Percentiles rank a stretch among this genome's conserved stretches.
Conservation (phyloP, 2,888 invertebrate species). For the Theodoxus fluviatilis region DNA sequence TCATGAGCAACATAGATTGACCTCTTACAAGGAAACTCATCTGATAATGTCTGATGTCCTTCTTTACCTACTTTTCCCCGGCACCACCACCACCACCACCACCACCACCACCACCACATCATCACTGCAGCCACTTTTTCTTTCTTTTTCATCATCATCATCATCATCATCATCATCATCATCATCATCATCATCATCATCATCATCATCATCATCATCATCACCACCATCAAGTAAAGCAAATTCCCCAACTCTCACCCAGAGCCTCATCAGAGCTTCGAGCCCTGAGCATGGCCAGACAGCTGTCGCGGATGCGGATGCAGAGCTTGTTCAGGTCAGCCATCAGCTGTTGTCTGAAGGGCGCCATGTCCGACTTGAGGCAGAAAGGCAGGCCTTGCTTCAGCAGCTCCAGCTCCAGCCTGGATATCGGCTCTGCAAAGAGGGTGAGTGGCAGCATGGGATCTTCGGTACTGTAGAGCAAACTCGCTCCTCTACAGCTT, state of each 20-base stretch:
- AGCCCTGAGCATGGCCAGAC: conserved; percentile 42
- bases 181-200: too few species aligned
- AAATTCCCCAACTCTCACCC: too few species aligned
- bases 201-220: too few species aligned
- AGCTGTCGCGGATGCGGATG: conserved; percentile 58
- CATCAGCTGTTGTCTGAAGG: conserved; percentile 60
- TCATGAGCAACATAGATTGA: too few species aligned
- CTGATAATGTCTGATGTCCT: too few species aligned
- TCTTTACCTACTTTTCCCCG: too few species aligned
- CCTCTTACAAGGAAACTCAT: too few species aligned
- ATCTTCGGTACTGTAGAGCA: not conserved
- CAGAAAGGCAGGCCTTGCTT: conserved; percentile 51
- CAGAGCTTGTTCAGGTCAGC: conserved; percentile 52
- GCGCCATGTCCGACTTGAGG: conserved; percentile 61
- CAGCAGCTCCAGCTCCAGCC: conserved; percentile 48
- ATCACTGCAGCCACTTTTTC: not conserved
- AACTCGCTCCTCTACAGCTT: not conserved
- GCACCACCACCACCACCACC: too few species aligned
- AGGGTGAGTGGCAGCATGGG: not conserved
- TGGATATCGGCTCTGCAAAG: conserved; percentile 43
- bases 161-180: too few species aligned
- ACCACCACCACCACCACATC: too few species aligned
- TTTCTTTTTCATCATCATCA: too few species aligned
- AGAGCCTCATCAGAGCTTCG: not conserved
- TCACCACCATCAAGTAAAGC: too few species aligned